Evolutionary conservation across 2,113 vertebrate species (phyloP), one percentile per base, ranked within the genome.

Genomic region (Merops nubicus): DNA sequence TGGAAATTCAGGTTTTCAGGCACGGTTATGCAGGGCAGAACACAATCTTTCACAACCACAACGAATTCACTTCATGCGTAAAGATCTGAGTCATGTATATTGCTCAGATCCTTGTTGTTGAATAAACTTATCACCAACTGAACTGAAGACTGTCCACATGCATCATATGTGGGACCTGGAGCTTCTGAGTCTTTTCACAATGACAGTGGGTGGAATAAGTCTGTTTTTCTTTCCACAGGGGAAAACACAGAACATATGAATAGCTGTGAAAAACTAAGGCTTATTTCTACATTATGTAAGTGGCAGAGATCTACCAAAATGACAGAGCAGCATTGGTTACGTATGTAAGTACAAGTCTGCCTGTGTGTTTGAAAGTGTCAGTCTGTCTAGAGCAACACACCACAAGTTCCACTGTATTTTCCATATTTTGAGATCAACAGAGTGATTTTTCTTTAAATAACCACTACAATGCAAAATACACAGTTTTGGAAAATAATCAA

Each of bases 1-100:
- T 4, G 78, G 93, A 89, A 93, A 89, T 93, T 95, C 95, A 92
- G 45, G 91, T 95, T 96, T 81, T 84, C 53, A 36, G 76, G 18
- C 18, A 15, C 4, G 36, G 13, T 56, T 91, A 26, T 14, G 13
- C 21, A 78, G n/a, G 43, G n/a, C 56, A 65, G 48, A 28, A 76
- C 38, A 48, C 40, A 76, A 74, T 17, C 22, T 95, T 89, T 74
- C 7, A 6, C 73, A 91, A 29, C 8, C 19, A 50, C 60, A 76
- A 23, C 50, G 57, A 65, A 42, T 70, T 73, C 62, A 26, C 25
- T 82, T 70, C 65, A 54, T 54, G 36, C 0, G 0, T 72, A 78
- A 93, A 59, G 54, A 53, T 63, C 48, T 87, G 88, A 96, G 88
- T 96, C 84, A 91, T 11, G 15, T 9, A 14, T 22, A 64, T 53